phyloP scores from a whole-genome alignment of 2,888 invertebrate genomes.

The Drosophila ezoana region DNA sequence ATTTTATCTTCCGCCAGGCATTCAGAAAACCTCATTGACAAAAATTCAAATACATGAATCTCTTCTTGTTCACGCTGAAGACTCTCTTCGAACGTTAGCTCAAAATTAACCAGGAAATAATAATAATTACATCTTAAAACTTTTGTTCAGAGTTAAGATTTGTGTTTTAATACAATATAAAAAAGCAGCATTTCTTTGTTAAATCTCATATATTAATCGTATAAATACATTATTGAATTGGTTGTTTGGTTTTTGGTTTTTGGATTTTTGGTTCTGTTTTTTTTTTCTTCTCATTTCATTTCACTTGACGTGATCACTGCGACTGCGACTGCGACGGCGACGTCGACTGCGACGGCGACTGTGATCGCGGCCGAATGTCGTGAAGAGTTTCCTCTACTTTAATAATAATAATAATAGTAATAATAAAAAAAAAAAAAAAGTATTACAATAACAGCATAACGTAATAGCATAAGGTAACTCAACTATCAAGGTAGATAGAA shows the following conservation, averaged over 20 bases:
- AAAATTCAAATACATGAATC: too few species aligned
- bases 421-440: slow-evolving; percentile 74
- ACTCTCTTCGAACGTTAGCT: too few species aligned
- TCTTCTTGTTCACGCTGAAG: too few species aligned
- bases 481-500: slow-evolving; percentile 78
- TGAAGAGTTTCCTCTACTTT: slow-evolving; percentile 68
- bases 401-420: slow-evolving; percentile 73
- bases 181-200: too few species aligned
- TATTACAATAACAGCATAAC: slow-evolving; percentile 79
- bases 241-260: slow-evolving; percentile 49
- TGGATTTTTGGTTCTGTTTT: slow-evolving; percentile 37
- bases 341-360: too few species aligned
- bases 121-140: too few species aligned
- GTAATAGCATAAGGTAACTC: slow-evolving; percentile 74
- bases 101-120: too few species aligned
- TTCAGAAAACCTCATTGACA: too few species aligned
- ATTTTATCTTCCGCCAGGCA: too few species aligned
- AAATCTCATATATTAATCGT: slow-evolving; percentile 77
- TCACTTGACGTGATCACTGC: slow-evolving; percentile 35
- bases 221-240: slow-evolving; percentile 77
- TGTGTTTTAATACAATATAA: too few species aligned
- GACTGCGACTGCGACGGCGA: too few species aligned
- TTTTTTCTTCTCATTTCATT: slow-evolving; percentile 29
- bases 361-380: slow-evolving; percentile 41
- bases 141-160: too few species aligned